Evolutionary conservation across 2,113 vertebrate genomes (phyloP).

Genomic region (Mystacornis crossleyi): DNA sequence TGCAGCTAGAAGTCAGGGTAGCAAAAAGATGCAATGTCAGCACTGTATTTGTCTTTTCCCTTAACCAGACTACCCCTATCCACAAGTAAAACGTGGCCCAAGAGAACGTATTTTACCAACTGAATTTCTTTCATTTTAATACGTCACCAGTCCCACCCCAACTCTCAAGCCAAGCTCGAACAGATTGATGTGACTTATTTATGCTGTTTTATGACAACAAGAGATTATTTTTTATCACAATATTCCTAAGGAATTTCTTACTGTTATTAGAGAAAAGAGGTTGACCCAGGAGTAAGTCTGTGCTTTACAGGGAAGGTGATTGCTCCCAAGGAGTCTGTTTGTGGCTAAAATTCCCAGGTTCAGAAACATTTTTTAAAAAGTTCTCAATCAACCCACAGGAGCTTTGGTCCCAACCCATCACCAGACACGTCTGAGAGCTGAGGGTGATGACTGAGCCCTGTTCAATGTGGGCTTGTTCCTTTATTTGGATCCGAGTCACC

Average conservation of each 20-base stretch:
- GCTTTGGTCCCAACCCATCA: neutral
- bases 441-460: neutral
- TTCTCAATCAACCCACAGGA: neutral
- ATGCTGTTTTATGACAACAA: neutral
- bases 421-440: neutral
- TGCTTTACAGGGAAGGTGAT: neutral
- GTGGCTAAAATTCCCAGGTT: neutral
- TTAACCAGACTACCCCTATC: neutral
- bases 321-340: neutral
- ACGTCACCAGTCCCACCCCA: neutral
- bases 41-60: neutral
- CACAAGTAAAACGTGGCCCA: neutral
- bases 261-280: neutral
- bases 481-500: neutral
- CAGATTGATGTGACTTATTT: neutral
- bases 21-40: neutral
- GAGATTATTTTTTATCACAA: neutral
- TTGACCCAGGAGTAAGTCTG: neutral
- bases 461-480: neutral
- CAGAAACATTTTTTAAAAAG: neutral
- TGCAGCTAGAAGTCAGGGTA: neutral
- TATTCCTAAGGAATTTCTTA: neutral
- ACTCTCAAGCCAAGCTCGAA: neutral
- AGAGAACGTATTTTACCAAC: neutral
- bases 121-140: neutral